A percentile compares a stretch with the other conserved stretches of the same genome.
Conservation (phyloP, 1,140 invertebrate species). For the Pteromalus puparum region DNA sequence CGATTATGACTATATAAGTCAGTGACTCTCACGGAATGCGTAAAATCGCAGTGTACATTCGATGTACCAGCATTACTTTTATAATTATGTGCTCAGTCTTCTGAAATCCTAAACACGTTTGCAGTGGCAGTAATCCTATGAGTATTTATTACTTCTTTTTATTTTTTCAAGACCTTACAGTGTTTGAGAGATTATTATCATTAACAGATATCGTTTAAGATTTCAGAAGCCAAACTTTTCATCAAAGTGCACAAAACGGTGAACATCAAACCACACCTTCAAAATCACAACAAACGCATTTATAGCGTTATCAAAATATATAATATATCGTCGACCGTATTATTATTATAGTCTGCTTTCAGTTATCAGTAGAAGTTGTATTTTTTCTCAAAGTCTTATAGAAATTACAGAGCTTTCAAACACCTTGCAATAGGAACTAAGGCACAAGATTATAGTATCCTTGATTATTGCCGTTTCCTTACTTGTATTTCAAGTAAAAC, state of each 20-base stretch:
- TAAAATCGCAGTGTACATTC: slow-evolving; percentile 35
- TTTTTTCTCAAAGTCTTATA: slow-evolving; percentile 30
- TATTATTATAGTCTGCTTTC: slow-evolving; percentile 23
- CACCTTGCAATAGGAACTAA: slow-evolving; percentile 57
- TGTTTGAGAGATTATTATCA: not conserved
- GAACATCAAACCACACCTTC: slow-evolving; percentile 24
- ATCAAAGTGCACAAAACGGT: slow-evolving; percentile 40
- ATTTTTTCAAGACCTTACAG: no score
- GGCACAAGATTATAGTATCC: slow-evolving; percentile 54
- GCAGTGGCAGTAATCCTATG: not conserved
- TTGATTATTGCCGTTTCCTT: slow-evolving; percentile 23
- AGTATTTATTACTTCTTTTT: not conserved
- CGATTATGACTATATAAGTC: slow-evolving; percentile 28
- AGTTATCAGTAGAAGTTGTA: slow-evolving; percentile 36
- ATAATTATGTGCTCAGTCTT: not conserved
- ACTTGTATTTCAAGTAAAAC: slow-evolving; percentile 47
- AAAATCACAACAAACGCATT: slow-evolving; percentile 43
- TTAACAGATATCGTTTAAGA: not conserved
- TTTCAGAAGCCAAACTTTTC: slow-evolving; percentile 36
- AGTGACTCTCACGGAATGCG: slow-evolving; percentile 44
- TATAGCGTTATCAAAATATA: slow-evolving; percentile 35
- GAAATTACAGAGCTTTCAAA: slow-evolving; percentile 40
- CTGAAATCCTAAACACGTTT: slow-evolving; percentile 21
- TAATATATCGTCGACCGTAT: slow-evolving; percentile 15
- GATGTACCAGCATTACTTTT: slow-evolving; percentile 29